Evolutionary conservation across 1,140 invertebrate genomes (phyloP), one percentile per base, ranked within the genome.

Genomic region (Scaptomyza pallida): DNA sequence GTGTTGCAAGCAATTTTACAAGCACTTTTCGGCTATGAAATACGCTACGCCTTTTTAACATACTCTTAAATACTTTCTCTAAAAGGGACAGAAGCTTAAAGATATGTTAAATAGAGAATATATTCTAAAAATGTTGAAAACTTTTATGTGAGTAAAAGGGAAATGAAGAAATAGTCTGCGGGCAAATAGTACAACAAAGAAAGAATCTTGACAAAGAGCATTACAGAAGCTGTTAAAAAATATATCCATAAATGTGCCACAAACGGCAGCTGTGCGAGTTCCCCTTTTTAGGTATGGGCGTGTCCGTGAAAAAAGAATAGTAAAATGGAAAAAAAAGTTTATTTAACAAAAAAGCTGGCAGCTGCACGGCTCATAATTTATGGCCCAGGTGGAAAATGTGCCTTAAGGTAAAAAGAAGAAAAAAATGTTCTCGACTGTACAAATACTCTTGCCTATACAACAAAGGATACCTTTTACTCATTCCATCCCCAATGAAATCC

Each of bases 311-410:
- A 59, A 17, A 71, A 21, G 26, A 65, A 62, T 17, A 33, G 52
- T 52, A 26, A 60, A 9, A 35, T 37, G 12, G 43, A 26, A 4
- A 26, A 26, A 51, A 45, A 41, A 45, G n/a, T n/a, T n/a, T n/a
- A n/a, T n/a, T n/a, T n/a, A n/a, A n/a, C n/a, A n/a, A n/a, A 75
- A 72, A 64, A 77, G 51, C 78, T 82, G 78, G 73, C 78, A 82
- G 81, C 79, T 83, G 61, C 76, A 33, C 41, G 54, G 44, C 76
- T 63, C 59, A 81, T 80, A 73, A 86, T 77, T 86, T 72, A 86
- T 71, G 52, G 68, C 23, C n/a, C 68, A 59, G 47, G 79, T 65
- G 60, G 40, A 63, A 72, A 72, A 45, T 67, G 37, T 50, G 52
- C 67, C 67, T 63, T 40, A 50, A 77, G 57, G 43, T 52, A 52